Evolutionary conservation across 2,888 invertebrate species (phyloP).

Genomic region (Cataglyphis albicans): DNA sequence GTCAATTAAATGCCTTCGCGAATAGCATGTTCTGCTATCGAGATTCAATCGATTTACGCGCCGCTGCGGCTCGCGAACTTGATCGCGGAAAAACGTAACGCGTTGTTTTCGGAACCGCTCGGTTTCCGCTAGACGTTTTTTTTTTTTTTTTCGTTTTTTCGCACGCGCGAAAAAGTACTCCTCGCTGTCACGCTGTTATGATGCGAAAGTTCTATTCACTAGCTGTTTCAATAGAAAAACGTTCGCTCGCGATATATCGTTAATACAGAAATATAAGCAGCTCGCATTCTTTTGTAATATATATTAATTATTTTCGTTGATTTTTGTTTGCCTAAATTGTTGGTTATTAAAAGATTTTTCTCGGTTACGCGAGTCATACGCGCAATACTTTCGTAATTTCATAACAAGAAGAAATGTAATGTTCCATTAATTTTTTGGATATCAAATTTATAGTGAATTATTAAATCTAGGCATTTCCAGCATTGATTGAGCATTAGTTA

Average conservation of each 20-base stretch:
- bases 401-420: neutral
- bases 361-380: neutral
- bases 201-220: constrained; percentile 36
- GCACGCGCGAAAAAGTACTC: constrained; percentile 37
- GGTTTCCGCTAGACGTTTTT: constrained; percentile 23
- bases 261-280: neutral
- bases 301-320: constrained; percentile 28
- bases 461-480: neutral
- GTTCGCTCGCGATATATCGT: neutral
- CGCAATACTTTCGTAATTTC: neutral
- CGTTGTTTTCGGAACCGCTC: constrained; percentile 29
- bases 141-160: constrained; percentile 10
- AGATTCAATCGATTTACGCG: constrained; percentile 61
- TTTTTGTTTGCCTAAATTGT: neutral
- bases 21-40: constrained; percentile 52
- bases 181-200: constrained; percentile 38
- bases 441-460: neutral
- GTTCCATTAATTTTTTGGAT: neutral
- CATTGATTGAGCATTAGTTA: neutral
- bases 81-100: constrained; percentile 40
- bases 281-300: constrained; percentile 2
- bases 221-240: constrained; percentile 22
- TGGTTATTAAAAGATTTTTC: neutral
- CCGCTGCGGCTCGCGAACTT: constrained; percentile 11
- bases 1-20: constrained; percentile 34